Evolutionary conservation across 1,140 invertebrate species (phyloP).

Genomic region (Drosophila nikananu): DNA sequence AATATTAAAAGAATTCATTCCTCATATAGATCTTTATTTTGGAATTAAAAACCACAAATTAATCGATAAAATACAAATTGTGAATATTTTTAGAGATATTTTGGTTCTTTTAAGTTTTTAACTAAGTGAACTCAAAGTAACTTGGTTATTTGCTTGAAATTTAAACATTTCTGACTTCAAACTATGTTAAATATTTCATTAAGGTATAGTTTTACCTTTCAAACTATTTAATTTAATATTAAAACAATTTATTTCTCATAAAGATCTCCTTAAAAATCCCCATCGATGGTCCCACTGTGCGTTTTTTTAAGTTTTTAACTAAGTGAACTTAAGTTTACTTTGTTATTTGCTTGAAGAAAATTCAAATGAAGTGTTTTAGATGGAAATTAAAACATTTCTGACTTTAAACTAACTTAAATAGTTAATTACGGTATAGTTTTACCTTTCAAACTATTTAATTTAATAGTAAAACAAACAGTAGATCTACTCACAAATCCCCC

Average conservation of each 20-base stretch:
- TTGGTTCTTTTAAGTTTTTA: not conserved
- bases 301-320: too few relatives aligned
- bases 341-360: too few relatives aligned
- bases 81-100: not conserved
- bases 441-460: not conserved
- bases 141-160: not conserved
- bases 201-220: not conserved
- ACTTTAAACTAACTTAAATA: too few relatives aligned
- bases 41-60: not conserved
- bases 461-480: not conserved
- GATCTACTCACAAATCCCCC: too few relatives aligned
- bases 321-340: too few relatives aligned
- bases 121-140: not conserved
- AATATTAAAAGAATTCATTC: not conserved
- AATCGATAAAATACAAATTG: constrained; percentile 6
- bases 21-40: not conserved
- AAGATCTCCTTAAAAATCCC: too few relatives aligned
- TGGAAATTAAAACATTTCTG: too few relatives aligned
- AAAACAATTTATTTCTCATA: not conserved
- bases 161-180: rapidly evolving
- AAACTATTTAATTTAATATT: not conserved
- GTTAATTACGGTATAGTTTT: too few relatives aligned
- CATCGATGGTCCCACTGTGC: too few relatives aligned
- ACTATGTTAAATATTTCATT: too few relatives aligned
- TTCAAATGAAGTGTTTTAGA: too few relatives aligned